phyloP scores from a whole-genome alignment of 2,888 invertebrate species.

The Xestoiulus laeticollis region DNA sequence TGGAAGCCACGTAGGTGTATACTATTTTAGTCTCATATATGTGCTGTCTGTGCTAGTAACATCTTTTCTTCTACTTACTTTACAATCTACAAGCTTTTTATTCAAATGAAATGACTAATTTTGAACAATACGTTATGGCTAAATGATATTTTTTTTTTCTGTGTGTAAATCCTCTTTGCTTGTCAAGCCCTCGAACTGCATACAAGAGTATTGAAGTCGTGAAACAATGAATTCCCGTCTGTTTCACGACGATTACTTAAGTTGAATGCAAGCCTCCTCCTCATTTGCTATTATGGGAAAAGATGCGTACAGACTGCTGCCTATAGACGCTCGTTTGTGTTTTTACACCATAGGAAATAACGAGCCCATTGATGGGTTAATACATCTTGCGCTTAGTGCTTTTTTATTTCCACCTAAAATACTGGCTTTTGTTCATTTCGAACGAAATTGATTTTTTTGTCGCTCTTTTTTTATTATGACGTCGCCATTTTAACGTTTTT shows the following conservation, averaged over 20 bases:
- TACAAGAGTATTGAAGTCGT: neutral
- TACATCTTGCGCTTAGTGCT: constrained; percentile 37
- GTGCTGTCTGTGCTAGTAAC: neutral
- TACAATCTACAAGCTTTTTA: constrained; percentile 21
- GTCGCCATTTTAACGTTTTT: constrained; percentile 15
- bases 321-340: constrained; percentile 2
- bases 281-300: constrained; percentile 21
- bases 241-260: constrained; percentile 37
- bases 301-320: constrained; percentile 12
- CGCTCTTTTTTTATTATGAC: neutral
- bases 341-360: constrained; percentile 29
- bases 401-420: constrained; percentile 37
- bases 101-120: constrained; percentile 29
- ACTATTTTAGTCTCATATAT: neutral
- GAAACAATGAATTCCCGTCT: constrained; percentile 28
- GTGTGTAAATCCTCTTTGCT: neutral
- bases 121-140: constrained; percentile 37
- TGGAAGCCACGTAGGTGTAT: neutral
- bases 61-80: neutral
- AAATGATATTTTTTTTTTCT: neutral
- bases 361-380: constrained; percentile 37
- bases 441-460: constrained; percentile 13
- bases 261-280: neutral
- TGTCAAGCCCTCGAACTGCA: neutral
- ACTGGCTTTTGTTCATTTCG: constrained; percentile 34